A percentile compares a stretch with the other conserved stretches of the same genome.
These are phyloP conservation scores for Dryocosmus kuriphilus DNA, from an alignment of 2,888 invertebrate species.

Conservation along the genomic window DNA sequence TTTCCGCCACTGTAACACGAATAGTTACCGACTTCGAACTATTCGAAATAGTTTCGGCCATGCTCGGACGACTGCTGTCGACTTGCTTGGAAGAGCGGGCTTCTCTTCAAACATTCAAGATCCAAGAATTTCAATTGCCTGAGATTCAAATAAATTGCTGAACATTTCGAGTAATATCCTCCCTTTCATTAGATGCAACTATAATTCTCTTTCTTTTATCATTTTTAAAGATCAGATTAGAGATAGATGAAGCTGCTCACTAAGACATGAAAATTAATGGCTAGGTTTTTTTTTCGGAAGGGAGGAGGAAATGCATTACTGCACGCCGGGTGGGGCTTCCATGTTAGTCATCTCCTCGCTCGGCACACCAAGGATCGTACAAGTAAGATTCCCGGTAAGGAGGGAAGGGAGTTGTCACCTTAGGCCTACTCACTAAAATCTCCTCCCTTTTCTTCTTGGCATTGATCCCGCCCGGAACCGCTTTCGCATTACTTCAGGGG, in stretches of 20 bases:
- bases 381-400: too few species aligned
- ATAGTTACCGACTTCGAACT: constrained; percentile 64
- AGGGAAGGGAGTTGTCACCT: too few species aligned
- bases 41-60: constrained; percentile 64
- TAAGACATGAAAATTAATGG: background rate
- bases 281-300: too few species aligned
- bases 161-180: background rate
- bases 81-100: constrained; percentile 2
- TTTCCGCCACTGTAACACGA: constrained; percentile 60
- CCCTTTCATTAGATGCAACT: background rate
- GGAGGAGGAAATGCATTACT: too few species aligned
- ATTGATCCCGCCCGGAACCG: too few species aligned
- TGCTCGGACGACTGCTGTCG: constrained; percentile 55
- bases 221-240: background rate
- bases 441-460: too few species aligned
- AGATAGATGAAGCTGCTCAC: background rate
- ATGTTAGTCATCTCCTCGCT: too few species aligned
- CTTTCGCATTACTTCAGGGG: too few species aligned
- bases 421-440: too few species aligned
- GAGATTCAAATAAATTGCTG: background rate
- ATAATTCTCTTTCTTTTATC: too few species aligned
- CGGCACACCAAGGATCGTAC: too few species aligned
- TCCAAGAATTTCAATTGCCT: background rate
- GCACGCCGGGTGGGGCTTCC: too few species aligned
- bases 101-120: background rate